phyloP scores from a whole-genome alignment of 2,888 invertebrate species.

The Drosophila kuntzei region DNA sequence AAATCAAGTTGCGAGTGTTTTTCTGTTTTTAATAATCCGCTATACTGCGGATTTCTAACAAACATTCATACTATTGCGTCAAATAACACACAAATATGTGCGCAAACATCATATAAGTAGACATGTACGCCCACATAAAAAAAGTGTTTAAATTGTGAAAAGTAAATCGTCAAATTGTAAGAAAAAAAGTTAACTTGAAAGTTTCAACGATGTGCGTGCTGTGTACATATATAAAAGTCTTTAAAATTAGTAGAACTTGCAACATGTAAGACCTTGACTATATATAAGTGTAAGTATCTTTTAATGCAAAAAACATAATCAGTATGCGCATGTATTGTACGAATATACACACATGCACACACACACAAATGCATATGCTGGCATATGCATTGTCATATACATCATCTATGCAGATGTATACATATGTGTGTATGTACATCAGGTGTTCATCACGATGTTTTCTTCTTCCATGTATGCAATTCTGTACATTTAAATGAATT shows the following conservation, averaged over 20 bases:
- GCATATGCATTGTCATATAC: constrained; percentile 5
- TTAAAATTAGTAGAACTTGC: not conserved
- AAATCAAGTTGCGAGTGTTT: constrained; percentile 19
- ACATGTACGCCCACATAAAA: not conserved
- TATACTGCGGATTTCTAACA: not conserved
- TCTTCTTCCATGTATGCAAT: not conserved
- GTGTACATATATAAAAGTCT: not conserved
- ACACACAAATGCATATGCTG: constrained; percentile 8
- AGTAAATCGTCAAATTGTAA: constrained; percentile 8
- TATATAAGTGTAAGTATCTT: constrained; percentile 33
- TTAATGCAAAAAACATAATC: constrained; percentile 5
- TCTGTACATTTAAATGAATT: not conserved
- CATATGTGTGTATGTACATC: not conserved
- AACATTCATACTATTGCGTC: not conserved
- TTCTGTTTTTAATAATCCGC: constrained; percentile 1
- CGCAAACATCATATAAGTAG: not conserved
- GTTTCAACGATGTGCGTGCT: not conserved
- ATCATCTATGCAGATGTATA: too few relatives aligned
- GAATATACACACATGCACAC: constrained; percentile 11
- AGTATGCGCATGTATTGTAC: constrained; percentile 28
- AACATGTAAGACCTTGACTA: constrained; percentile 13
- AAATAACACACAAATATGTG: not conserved
- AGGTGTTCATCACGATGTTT: constrained; percentile 5
- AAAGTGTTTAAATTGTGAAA: constrained; percentile 26
- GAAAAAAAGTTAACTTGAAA: constrained; percentile 4